Base-by-base conservation (phyloP, 2,888 invertebrate species). In the Synanthedon formicaeformis region DNA sequence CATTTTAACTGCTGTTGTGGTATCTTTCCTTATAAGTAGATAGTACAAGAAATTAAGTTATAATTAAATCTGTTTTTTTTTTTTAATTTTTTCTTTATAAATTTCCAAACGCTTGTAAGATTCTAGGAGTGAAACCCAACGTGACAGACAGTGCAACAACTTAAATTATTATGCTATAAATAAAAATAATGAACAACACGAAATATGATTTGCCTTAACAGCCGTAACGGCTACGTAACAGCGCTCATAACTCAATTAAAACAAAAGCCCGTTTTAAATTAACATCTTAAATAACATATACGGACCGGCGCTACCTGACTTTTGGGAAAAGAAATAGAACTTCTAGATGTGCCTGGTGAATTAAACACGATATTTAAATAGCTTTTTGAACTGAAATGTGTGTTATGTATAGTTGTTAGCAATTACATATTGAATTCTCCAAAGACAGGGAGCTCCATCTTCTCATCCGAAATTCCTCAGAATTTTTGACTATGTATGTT, bases 241-340 rank as follows among this genome's bases (percentile, higher is more conserved):
- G 64, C 67, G 66, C 59, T 67, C 76, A 68, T 82, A 85, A 84
- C 85, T 82, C 78, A 82, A 85, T 85, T 84, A 82, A 81, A 85
- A 81, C 75, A 73, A 79, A 75, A 69, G 67, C 66, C 64, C 64
- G 67, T 75, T 81, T 78, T 76, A 75, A 80, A 78, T 78, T 73
- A 74, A 69, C 71, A 66, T 73, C 69, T 75, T 78, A 80, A 34
- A 79, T 78, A 81, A 79, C 75, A 72, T 71, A 71, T 74, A 67
- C 64, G 64, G 73, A 56, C 64, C 64, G 66, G 66, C 66, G 78
- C 80, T 81, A 80, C 80, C 76, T 77, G 73, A 67, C 67, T 75
- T 71, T 70, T 58, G 55, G 56, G 54, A 57, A 54, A 52, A 55
- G 56, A 41, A 54, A 51, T 51, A 65, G 16, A 48, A 6, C 56